These are phyloP conservation scores for Deladenus siricidicola DNA, from an alignment of 2,888 invertebrate species.

Conservation along the genomic window DNA sequence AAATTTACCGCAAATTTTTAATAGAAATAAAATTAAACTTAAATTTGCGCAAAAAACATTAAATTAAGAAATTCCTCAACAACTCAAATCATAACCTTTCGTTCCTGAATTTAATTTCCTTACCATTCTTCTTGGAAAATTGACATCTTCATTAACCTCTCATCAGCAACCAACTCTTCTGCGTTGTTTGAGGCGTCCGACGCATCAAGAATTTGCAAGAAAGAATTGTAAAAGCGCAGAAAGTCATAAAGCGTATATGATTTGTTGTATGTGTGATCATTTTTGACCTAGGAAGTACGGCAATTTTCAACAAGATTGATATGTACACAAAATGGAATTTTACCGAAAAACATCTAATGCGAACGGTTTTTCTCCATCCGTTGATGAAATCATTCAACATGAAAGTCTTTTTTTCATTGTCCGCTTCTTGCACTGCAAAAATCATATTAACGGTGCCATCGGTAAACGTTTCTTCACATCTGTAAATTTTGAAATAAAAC, in stretches of 20 bases:
- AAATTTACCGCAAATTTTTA: background rate
- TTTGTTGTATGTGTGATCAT: slow-evolving; percentile 10
- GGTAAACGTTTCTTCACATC: slow-evolving; percentile 12
- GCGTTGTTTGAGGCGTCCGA: slow-evolving; percentile 10
- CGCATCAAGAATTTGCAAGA: slow-evolving; percentile 13
- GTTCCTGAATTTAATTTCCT: too few relatives aligned
- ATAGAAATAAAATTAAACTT: background rate
- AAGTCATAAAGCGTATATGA: slow-evolving; percentile 14
- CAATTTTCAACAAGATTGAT: background rate
- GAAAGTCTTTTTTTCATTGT: background rate
- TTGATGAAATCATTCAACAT: background rate
- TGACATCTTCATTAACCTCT: slow-evolving; percentile 14
- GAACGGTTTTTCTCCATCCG: slow-evolving; percentile 8
- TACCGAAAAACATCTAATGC: slow-evolving; percentile 17
- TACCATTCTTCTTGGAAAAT: slow-evolving; percentile 11
- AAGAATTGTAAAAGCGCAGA: slow-evolving; percentile 8
- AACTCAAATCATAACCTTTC: too few relatives aligned
- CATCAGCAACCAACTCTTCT: background rate
- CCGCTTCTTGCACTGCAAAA: slow-evolving; percentile 9
- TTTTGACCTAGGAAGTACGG: slow-evolving; percentile 6
- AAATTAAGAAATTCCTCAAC: too few relatives aligned
- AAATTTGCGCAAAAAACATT: background rate
- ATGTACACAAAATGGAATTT: background rate
- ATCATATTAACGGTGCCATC: slow-evolving; percentile 15
- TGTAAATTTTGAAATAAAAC: background rate